phyloP scores from a whole-genome alignment of 2,113 vertebrate species.

The Progne subis region DNA sequence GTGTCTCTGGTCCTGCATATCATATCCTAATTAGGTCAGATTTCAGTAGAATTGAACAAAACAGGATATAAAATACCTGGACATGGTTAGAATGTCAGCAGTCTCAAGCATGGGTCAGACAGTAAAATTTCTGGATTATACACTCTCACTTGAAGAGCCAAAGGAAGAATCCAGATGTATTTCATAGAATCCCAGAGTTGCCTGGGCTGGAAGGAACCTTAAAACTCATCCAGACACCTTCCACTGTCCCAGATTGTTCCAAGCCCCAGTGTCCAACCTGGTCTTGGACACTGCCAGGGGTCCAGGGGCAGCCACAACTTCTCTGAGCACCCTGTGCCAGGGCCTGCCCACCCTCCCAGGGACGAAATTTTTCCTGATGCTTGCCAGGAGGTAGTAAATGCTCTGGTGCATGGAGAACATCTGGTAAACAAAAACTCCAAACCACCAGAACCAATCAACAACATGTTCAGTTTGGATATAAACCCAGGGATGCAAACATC shows the following conservation, averaged over 20 bases:
- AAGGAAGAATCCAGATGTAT: background rate
- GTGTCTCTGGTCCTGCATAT: background rate
- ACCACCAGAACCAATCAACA: background rate
- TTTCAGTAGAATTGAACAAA: background rate
- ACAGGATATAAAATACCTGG: background rate
- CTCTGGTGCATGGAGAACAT: background rate
- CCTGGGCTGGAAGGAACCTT: too few species aligned
- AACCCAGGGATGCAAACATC: background rate
- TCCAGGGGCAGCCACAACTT: background rate
- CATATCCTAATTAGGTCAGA: background rate
- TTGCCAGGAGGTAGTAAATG: background rate
- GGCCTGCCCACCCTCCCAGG: background rate
- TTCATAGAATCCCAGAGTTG: background rate
- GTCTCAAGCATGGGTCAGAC: background rate
- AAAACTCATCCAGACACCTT: accelerated
- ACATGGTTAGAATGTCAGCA: background rate
- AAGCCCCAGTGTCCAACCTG: accelerated
- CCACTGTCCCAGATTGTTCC: background rate
- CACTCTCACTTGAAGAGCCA: background rate
- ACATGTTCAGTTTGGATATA: background rate
- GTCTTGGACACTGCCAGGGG: background rate
- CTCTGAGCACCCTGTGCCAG: background rate
- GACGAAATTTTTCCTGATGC: background rate
- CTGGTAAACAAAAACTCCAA: background rate
- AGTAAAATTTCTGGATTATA: background rate